These are phyloP conservation scores for Galeopsomyia nigrocyanea DNA, from an alignment of 2,888 invertebrate genomes.

Conservation along the genomic window DNA sequence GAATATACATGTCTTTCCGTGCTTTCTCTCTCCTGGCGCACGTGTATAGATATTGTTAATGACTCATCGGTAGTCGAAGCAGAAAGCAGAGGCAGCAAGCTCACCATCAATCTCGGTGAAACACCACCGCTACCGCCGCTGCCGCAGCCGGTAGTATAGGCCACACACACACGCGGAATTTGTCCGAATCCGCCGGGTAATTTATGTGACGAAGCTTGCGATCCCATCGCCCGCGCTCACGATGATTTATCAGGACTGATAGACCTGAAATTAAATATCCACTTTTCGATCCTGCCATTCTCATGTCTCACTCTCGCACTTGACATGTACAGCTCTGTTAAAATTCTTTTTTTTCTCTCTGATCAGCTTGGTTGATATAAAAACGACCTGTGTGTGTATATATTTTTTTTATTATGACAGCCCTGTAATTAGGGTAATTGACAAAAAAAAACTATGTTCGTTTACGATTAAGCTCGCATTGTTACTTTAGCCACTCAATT, in stretches of 20 bases:
- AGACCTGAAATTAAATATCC: conserved; percentile 28
- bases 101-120: conserved; percentile 11
- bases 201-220: conserved; percentile 1
- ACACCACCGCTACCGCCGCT: too few relatives aligned
- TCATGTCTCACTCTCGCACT: too few relatives aligned
- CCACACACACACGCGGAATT: background rate
- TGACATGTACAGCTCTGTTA: too few relatives aligned
- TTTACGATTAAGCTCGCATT: too few relatives aligned
- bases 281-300: too few relatives aligned
- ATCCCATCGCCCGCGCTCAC: background rate
- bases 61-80: background rate
- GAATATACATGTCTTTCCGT: background rate
- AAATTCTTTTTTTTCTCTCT: too few relatives aligned
- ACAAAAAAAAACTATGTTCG: too few relatives aligned
- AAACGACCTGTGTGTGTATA: background rate
- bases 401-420: background rate
- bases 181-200: conserved; percentile 3
- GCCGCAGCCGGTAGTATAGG: too few relatives aligned
- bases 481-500: too few relatives aligned
- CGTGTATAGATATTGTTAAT: conserved; percentile 22
- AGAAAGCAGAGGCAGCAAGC: too few relatives aligned
- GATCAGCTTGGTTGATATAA: too few relatives aligned
- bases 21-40: background rate
- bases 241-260: conserved; percentile 19
- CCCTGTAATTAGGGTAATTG: background rate